These are phyloP conservation scores for Antheraea pernyi DNA, from an alignment of 1,140 invertebrate species.

Conservation along the genomic window DNA sequence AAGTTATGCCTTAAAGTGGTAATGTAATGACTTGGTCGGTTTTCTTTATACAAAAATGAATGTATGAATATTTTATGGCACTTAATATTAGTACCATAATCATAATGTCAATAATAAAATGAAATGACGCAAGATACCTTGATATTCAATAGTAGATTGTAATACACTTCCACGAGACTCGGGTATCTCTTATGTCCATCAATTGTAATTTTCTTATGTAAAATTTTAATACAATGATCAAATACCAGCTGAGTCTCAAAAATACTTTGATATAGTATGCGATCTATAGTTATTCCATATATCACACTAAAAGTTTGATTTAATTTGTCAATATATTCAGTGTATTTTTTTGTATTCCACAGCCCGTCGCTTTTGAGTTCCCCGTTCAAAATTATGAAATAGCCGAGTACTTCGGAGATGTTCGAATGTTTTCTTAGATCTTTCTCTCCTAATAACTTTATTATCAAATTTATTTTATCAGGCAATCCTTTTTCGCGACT, in stretches of 20 bases:
- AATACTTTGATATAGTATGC: constrained; percentile 36
- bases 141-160: constrained; percentile 30
- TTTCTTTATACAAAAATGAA: too few relatives aligned
- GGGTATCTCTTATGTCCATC: constrained; percentile 57
- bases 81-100: not conserved
- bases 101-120: not conserved
- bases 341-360: constrained; percentile 42
- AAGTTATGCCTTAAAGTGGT: too few relatives aligned
- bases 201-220: constrained; percentile 49
- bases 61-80: too few relatives aligned
- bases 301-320: constrained; percentile 41
- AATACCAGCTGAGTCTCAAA: constrained; percentile 47
- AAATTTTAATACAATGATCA: constrained; percentile 44
- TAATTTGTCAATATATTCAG: constrained; percentile 40
- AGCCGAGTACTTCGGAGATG: constrained; percentile 30
- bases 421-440: constrained; percentile 26
- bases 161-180: constrained; percentile 55
- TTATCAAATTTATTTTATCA: constrained; percentile 36
- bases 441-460: constrained; percentile 36
- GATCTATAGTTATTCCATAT: constrained; percentile 33
- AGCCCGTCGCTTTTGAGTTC: constrained; percentile 40
- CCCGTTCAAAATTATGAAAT: constrained; percentile 45
- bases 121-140: constrained; percentile 30
- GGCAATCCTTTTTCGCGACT: constrained; percentile 43
- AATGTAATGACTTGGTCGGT: too few relatives aligned